Base-by-base conservation (phyloP, 2,797 vertebrate genomes). In the Pygocentrus nattereri region DNA sequence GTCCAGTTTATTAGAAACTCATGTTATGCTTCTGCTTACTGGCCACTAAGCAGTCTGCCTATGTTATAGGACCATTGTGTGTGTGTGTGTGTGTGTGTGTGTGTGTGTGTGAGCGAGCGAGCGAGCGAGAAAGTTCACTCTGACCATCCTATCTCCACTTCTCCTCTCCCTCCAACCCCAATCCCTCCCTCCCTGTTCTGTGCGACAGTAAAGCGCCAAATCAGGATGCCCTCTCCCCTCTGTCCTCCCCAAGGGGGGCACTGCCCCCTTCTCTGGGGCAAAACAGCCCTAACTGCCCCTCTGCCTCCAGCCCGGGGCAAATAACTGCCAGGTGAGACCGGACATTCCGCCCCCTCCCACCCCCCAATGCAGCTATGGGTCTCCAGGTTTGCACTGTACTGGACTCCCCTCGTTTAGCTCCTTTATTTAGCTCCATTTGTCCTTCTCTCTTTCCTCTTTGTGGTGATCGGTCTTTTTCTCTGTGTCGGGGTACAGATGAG, bases 161-260 rank as follows among this genome's bases (percentile, higher is more conserved):
- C 81, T 87, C 85, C 82, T 86, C 86, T 88, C 85, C 94, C 65
- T 93, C 92, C n/a, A 91, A 95, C 41, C 65, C 65, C 67, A 50
- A 27, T 80, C 73, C 80, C 62, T 62, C 65, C 74, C 52, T 62
- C 7, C 4, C 87, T 83, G 87, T 79, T 87, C 87, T 90, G 81
- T 82, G 87, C 90, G 89, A 84, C 87, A 90, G 85, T 93, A 98
- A 97, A 94, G 97, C 96, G 88, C 94, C 96, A 0, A 95, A 91
- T 92, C 97, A 97, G 94, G 97, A 99, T 67, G 91, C 96, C 68
- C 94, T 96, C 68, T 94, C 96, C 85, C 91, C 97, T 79, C 93
- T 96, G 83, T 92, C 96, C 81, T 93, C 97, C 83, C 93, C 97
- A 23, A 91, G 96, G 77, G 96, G 87, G 88, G 91, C 94, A 10